phyloP scores from a whole-genome alignment of 1,140 invertebrate species.

The Lucilia sericata region DNA sequence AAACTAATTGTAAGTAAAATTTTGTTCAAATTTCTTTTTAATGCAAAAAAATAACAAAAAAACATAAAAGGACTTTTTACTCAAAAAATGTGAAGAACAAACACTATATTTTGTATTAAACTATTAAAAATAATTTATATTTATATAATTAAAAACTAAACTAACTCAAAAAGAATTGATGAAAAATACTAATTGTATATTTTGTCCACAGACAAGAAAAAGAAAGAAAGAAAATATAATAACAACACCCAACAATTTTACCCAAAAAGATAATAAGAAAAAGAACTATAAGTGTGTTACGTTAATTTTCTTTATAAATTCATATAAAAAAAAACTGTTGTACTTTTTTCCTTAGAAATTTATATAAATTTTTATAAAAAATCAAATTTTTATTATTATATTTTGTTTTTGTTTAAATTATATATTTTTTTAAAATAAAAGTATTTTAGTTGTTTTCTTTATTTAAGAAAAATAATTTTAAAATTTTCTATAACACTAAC shows the following conservation, averaged over 20 bases:
- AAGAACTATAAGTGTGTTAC: not conserved
- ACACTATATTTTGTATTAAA: constrained; percentile 3
- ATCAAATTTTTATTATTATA: not conserved
- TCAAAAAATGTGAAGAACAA: constrained; percentile 17
- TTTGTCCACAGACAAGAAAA: not conserved
- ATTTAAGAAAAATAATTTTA: not conserved
- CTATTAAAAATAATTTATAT: not conserved
- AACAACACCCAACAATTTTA: not conserved
- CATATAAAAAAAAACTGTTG: too few species aligned
- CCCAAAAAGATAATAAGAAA: not conserved
- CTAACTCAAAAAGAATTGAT: not conserved
- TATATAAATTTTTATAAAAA: too few species aligned
- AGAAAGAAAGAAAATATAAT: not conserved
- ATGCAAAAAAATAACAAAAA: not conserved
- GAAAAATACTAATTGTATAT: not conserved
- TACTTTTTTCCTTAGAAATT: too few species aligned
- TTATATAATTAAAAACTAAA: not conserved
- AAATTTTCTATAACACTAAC: not conserved
- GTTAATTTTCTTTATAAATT: not conserved
- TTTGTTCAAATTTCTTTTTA: constrained; percentile 33
- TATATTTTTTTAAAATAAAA: not conserved
- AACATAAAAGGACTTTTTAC: not conserved
- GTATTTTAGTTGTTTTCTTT: not conserved
- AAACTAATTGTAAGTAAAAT: constrained; percentile 41
- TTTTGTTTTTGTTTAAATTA: not conserved